A percentile compares a stretch with the other conserved stretches of the same genome.
Conservation (phyloP, 2,888 invertebrate genomes). For the Bimastos eiseni region DNA sequence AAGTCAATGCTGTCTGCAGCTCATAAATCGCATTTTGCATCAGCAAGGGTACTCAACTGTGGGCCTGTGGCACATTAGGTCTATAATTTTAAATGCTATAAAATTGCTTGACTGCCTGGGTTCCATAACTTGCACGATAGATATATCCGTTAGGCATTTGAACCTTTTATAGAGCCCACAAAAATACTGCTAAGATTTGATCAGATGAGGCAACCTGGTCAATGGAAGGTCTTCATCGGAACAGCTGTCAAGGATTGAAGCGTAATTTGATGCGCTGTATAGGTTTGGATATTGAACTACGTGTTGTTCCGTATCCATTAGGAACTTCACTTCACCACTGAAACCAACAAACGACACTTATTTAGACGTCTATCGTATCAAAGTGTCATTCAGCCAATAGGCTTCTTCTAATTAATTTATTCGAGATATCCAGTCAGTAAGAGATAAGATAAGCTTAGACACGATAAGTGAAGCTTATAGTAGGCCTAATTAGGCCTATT, state of each 20-base stretch:
- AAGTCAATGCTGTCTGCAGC: too few species aligned
- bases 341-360: constrained; percentile 30
- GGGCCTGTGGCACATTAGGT: not conserved
- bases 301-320: constrained; percentile 53
- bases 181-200: not conserved
- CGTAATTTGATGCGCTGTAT: not conserved
- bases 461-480: too few species aligned
- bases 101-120: not conserved
- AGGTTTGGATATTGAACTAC: constrained; percentile 53
- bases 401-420: not conserved
- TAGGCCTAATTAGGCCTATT: too few species aligned
- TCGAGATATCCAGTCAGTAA: not conserved
- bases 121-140: not conserved
- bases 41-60: too few species aligned
- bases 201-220: not conserved
- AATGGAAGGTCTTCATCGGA: not conserved
- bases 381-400: too few species aligned
- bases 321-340: constrained; percentile 59
- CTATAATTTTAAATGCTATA: not conserved
- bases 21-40: not conserved
- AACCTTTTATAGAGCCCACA: too few species aligned
- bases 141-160: not conserved
- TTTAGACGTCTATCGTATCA: not conserved
- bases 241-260: not conserved
- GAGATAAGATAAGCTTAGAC: too few species aligned